These are phyloP conservation scores for Actinia tenebrosa DNA, from an alignment of 64 coral and sea anemone genomes.

Conservation along the genomic window DNA sequence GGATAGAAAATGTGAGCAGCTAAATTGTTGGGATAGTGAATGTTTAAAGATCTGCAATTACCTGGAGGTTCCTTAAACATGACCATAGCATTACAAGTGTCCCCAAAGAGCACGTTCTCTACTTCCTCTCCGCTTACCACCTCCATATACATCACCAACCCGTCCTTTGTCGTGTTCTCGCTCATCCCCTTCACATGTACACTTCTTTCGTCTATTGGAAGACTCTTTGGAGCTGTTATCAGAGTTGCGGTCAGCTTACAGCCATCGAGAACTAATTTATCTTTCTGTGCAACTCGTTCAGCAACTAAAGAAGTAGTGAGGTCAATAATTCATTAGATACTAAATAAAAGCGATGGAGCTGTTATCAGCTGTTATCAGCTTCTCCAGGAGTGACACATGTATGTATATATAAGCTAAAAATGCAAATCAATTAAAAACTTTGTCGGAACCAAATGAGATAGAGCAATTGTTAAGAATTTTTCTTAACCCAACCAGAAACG, in stretches of 20 bases:
- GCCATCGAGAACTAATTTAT: not conserved
- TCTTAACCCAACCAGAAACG: too few relatives aligned
- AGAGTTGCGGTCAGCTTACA: not conserved
- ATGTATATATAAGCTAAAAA: too few relatives aligned
- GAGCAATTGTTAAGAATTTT: too few relatives aligned
- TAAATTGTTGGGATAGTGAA: too few relatives aligned
- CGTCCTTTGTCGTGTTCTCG: conserved; percentile 12
- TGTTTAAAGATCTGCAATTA: not conserved
- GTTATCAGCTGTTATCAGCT: too few relatives aligned
- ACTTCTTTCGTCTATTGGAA: not conserved
- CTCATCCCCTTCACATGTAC: conserved; percentile 19
- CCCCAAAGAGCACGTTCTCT: not conserved
- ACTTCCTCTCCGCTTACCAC: conserved; percentile 34
- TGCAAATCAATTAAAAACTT: too few relatives aligned
- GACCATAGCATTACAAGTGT: not conserved
- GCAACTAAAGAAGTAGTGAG: not conserved
- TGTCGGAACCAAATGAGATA: too few relatives aligned
- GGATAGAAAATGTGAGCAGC: too few relatives aligned
- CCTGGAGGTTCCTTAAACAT: conserved; percentile 1
- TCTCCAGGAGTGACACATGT: too few relatives aligned
- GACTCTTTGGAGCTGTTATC: not conserved
- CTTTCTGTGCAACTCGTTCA: not conserved
- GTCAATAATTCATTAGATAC: too few relatives aligned
- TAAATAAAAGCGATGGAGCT: too few relatives aligned
- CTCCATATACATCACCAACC: conserved; percentile 29